phyloP scores from a whole-genome alignment of 1,140 invertebrate genomes.

The Drosophila mayri region DNA sequence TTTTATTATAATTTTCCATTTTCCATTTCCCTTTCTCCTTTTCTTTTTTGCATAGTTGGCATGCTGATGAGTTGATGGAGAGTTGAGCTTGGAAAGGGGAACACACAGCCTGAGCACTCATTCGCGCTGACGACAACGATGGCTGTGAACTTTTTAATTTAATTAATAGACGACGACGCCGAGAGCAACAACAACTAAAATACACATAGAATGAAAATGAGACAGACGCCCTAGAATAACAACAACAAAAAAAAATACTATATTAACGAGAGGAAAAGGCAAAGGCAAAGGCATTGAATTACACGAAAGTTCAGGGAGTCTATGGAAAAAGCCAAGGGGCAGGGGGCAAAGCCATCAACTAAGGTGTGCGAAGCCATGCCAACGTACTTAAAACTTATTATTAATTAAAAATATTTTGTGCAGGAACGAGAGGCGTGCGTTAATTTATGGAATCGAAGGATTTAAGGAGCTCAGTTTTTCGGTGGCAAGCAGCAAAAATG shows the following conservation, averaged over 20 bases:
- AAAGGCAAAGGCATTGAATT: conserved; percentile 66
- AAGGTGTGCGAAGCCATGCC: conserved; percentile 37
- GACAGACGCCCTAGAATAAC: conserved; percentile 35
- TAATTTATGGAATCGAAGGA: conserved; percentile 57
- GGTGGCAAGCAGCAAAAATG: conserved; percentile 25
- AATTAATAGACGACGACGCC: conserved; percentile 69
- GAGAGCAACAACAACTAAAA: conserved; percentile 25
- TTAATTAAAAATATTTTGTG: conserved; percentile 73
- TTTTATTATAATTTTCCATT: conserved; percentile 24
- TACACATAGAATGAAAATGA: conserved; percentile 32
- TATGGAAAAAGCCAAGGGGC: not conserved
- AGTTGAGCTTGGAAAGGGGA: conserved; percentile 20
- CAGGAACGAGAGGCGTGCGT: conserved; percentile 19
- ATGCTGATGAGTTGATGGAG: conserved; percentile 43
- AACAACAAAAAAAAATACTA: conserved; percentile 8
- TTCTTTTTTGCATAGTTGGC: conserved; percentile 64
- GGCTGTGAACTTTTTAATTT: conserved; percentile 77
- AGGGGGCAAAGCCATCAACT: conserved; percentile 24
- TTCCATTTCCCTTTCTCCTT: conserved; percentile 19
- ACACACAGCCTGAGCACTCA: conserved; percentile 8
- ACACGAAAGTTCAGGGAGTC: conserved; percentile 63
- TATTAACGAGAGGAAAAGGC: conserved; percentile 16
- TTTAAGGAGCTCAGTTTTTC: conserved; percentile 32
- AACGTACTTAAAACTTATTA: conserved; percentile 73
- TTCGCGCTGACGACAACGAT: conserved; percentile 27